phyloP scores from a whole-genome alignment of 2,113 vertebrate species.

The Heterochromis multidens region DNA sequence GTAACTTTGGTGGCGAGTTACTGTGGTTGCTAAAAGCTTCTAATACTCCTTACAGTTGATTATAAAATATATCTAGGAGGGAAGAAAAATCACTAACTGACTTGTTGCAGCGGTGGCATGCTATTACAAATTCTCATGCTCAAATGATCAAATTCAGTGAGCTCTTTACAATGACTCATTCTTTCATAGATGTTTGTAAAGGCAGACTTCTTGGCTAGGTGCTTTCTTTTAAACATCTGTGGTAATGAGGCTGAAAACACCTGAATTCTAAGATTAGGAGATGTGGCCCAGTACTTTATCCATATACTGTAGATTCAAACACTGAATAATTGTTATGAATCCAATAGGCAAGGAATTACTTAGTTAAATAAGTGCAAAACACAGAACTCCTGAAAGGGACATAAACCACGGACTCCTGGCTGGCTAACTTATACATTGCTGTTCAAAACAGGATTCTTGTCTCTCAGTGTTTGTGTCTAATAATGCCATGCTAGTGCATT shows the following conservation, averaged over 20 bases:
- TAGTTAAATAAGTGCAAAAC: background rate
- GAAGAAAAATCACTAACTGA: background rate
- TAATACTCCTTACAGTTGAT: background rate
- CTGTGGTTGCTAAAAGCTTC: background rate
- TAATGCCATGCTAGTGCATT: background rate
- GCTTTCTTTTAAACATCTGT: background rate
- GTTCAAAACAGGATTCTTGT: background rate
- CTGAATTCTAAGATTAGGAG: background rate
- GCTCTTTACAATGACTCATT: background rate
- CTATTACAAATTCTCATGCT: background rate
- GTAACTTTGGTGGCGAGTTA: background rate
- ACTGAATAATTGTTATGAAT: background rate
- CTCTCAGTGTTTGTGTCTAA: background rate
- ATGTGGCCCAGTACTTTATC: background rate
- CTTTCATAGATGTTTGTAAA: background rate
- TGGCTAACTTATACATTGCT: background rate
- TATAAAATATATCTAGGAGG: background rate
- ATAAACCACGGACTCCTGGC: background rate
- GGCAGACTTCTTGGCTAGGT: background rate
- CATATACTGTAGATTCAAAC: background rate
- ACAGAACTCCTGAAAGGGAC: background rate
- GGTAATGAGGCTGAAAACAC: background rate
- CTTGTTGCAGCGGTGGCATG: background rate
- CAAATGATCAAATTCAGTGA: background rate
- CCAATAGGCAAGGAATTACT: background rate